phyloP scores from a whole-genome alignment of 2,888 invertebrate species.

The Lacanobia wlatinum region DNA sequence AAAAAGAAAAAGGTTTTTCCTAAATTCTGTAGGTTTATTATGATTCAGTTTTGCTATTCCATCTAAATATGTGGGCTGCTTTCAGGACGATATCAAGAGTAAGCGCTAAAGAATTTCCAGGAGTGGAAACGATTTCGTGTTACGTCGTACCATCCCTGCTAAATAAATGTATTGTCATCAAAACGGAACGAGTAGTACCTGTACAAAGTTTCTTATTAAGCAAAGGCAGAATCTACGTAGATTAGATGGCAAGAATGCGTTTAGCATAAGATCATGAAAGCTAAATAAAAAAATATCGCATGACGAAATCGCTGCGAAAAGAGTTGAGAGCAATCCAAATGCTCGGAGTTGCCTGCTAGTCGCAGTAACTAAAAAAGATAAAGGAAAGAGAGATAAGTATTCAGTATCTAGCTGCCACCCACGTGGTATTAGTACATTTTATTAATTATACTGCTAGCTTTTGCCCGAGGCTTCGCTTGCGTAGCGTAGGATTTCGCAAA shows the following conservation, averaged over 20 bases:
- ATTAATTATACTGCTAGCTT: no score
- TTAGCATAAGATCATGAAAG: background rate
- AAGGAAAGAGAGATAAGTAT: conserved; percentile 6
- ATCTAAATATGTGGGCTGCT: background rate
- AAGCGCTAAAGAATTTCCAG: background rate
- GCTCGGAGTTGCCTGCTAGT: background rate
- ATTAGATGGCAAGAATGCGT: background rate
- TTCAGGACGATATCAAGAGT: background rate
- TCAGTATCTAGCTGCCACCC: no score
- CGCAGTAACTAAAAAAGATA: conserved; percentile 1
- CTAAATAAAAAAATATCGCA: background rate
- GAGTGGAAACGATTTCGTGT: background rate
- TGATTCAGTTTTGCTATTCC: background rate
- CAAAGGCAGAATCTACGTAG: background rate
- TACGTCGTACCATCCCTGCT: background rate
- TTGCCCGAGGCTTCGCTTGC: no score
- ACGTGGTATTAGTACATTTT: no score
- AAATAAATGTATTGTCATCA: background rate
- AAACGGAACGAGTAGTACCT: background rate
- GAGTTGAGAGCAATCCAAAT: no score
- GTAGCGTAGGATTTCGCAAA: no score
- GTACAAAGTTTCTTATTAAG: background rate
- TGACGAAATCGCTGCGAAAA: background rate
- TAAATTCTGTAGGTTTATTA: background rate
- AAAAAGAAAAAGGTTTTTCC: background rate